Evolutionary conservation across 2,113 vertebrate species (phyloP).

Genomic region (Barnardius zonarius): DNA sequence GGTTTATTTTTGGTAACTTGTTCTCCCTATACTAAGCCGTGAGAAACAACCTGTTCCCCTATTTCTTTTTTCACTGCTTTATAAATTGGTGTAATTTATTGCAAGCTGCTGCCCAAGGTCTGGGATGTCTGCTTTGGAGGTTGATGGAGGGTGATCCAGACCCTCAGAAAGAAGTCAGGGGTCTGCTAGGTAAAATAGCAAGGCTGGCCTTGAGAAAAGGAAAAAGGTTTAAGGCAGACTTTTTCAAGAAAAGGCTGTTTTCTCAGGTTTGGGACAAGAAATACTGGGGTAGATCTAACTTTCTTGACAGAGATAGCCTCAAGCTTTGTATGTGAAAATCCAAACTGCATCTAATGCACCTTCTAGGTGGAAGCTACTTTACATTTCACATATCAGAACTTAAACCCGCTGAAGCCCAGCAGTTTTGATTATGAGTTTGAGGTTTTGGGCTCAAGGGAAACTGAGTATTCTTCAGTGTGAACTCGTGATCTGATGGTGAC

Average conservation of each 20-base stretch:
- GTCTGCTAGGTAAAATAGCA: not conserved
- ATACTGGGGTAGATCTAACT: not conserved
- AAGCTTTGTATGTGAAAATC: not conserved
- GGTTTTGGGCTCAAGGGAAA: not conserved
- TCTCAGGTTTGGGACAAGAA: not conserved
- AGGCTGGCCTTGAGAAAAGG: not conserved
- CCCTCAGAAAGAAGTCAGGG: not conserved
- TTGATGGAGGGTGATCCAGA: not conserved
- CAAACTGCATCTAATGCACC: not conserved
- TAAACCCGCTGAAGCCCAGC: not conserved
- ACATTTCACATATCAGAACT: not conserved
- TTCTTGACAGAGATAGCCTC: not conserved
- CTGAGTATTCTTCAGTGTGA: not conserved
- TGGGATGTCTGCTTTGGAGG: not conserved
- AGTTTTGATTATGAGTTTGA: not conserved
- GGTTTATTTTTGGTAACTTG: conserved; percentile 1
- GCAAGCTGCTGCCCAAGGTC: not conserved
- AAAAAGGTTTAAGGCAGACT: not conserved
- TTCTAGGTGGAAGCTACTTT: not conserved
- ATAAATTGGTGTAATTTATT: not conserved
- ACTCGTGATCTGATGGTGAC: not conserved
- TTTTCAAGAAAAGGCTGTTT: not conserved
- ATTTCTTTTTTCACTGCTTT: not conserved
- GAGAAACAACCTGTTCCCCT: not conserved
- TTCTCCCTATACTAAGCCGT: not conserved